These are phyloP conservation scores for Corapipo altera DNA, from an alignment of 2,113 vertebrate species.

Conservation along the genomic window DNA sequence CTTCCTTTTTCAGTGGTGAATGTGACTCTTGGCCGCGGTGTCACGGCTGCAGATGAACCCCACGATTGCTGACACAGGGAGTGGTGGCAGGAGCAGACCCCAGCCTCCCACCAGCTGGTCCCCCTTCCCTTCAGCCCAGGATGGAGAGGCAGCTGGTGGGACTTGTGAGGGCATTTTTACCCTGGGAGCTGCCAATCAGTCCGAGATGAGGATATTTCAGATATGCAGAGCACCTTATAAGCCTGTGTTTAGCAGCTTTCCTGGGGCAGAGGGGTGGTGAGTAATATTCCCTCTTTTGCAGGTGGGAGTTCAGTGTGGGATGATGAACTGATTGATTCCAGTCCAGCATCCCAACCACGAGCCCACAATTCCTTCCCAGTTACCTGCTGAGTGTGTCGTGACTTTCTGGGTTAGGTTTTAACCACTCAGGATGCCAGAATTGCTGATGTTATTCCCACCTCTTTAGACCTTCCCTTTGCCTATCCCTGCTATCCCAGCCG, in stretches of 20 bases:
- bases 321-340: not conserved
- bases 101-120: not conserved
- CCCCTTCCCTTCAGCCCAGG: not conserved
- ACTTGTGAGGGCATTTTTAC: not conserved
- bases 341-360: not conserved
- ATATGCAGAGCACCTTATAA: not conserved
- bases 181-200: not conserved
- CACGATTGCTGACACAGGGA: not conserved
- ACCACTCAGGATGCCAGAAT: not conserved
- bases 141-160: not conserved
- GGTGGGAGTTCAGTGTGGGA: not conserved
- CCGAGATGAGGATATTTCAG: not conserved
- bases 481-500: not conserved
- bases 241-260: not conserved
- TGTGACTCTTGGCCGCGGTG: not conserved
- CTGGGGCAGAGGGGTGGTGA: not conserved
- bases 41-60: not conserved
- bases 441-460: not conserved
- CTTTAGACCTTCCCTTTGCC: not conserved
- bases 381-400: accelerated
- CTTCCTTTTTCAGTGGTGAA: not conserved
- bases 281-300: not conserved
- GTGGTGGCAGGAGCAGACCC: not conserved
- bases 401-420: not conserved
- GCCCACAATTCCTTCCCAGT: not conserved